These are phyloP conservation scores for Hylaeus volcanicus DNA, from an alignment of 1,140 invertebrate species.

Conservation along the genomic window DNA sequence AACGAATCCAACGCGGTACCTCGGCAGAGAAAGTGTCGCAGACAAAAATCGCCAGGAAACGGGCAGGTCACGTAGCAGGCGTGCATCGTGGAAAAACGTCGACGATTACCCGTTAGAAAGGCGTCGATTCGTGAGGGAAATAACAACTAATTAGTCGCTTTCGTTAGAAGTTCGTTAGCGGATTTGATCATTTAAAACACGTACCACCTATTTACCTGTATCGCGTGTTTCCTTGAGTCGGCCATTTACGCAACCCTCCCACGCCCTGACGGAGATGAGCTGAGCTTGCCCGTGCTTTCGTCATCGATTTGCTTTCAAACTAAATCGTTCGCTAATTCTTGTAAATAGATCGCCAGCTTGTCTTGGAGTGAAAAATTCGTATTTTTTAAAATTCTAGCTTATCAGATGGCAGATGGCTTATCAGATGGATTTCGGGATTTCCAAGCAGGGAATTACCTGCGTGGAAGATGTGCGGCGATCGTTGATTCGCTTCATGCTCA, in stretches of 20 bases:
- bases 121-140: conserved; percentile 40
- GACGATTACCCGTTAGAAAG: conserved; percentile 53
- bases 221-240: conserved; percentile 52
- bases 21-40: conserved; percentile 47
- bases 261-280: conserved; percentile 20
- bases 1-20: no score
- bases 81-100: conserved; percentile 8
- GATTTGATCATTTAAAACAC: conserved; percentile 38
- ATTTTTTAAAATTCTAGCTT: no score
- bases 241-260: conserved; percentile 61
- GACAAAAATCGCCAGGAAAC: conserved; percentile 1
- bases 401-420: no score
- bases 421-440: no score
- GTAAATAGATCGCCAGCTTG: no score
- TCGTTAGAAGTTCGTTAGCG: conserved; percentile 46
- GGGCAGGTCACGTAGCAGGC: not conserved
- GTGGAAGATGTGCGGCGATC: conserved; percentile 38
- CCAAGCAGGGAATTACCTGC: not conserved
- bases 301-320: no score
- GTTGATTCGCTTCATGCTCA: conserved; percentile 22
- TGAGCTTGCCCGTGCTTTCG: no score
- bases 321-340: no score
- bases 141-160: conserved; percentile 37
- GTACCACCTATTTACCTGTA: conserved; percentile 54
- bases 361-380: no score